Base-by-base conservation (phyloP, 2,888 invertebrate species). In the Drosophila emarginata region DNA sequence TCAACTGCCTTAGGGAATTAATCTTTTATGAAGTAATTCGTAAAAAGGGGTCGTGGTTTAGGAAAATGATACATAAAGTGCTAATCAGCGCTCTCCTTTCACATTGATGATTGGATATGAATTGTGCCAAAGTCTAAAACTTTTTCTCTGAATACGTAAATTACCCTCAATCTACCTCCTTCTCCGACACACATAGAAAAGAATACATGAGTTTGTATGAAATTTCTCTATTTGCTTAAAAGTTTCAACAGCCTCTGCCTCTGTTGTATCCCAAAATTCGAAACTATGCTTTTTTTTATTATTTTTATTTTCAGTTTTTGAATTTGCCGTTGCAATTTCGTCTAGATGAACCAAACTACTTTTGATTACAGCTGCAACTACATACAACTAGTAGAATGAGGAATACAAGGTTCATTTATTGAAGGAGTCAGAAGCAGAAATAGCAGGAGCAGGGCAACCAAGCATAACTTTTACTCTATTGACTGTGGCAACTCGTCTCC, bases 381-480 rank as follows among this genome's bases (percentile, higher is more conserved):
- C 37, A 12, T 45, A 45, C 40, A 45, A 45, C 18, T 1, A 11
- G 45, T 18, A 45, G 45, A 21, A 45, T 21, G 45, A 45, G 45
- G 45, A 45, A 45, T 45, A 45, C 11, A 45, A 21, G 45, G 45
- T 45, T 45, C 45, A 45, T 45, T 45, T 72, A 64, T 65, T 72
- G 72, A 72, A 80, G 68, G 79, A 66, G 72, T 67, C 18, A 21
- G 69, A 67, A 65, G 58, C 76, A 71, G 23, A 12, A 39, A 36
- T 40, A 26, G 21, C 64, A 58, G 54, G 60, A 62, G 73, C 72
- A 61, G 72, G 72, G 76, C 87, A 87, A 77, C 77, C 68, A 65
- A 64, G 83, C 88, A 83, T 86, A 84, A 88, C 88, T 88, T 84
- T 85, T 80, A 77, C 83, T 86, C 86, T 77, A 86, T 84, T 80